phyloP scores from a whole-genome alignment of 2,888 invertebrate genomes.

The Andrena camellia region DNA sequence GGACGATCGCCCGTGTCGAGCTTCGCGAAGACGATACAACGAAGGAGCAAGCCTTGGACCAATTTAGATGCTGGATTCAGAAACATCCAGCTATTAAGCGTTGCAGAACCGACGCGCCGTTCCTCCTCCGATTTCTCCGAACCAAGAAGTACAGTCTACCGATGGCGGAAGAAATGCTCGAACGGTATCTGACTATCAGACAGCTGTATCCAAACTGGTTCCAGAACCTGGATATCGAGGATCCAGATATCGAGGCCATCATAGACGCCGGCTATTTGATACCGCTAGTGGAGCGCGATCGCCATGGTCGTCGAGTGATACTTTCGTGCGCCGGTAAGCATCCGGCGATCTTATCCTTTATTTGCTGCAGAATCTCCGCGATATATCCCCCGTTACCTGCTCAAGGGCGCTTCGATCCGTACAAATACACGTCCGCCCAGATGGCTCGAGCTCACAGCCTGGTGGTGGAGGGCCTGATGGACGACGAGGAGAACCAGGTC shows the following conservation, averaged over 20 bases:
- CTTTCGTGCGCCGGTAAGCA: slow-evolving; percentile 91
- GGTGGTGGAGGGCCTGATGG: slow-evolving; percentile 93
- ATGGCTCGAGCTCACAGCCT: slow-evolving; percentile 95
- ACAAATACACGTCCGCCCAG: slow-evolving; percentile 91
- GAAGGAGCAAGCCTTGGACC: slow-evolving; percentile 90
- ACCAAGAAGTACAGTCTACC: slow-evolving; percentile 95
- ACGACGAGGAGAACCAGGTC: slow-evolving; percentile 94
- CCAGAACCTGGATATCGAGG: slow-evolving; percentile 91
- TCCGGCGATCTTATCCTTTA: not conserved
- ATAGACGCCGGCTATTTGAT: slow-evolving; percentile 93
- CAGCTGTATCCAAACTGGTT: slow-evolving; percentile 96
- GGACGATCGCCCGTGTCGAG: slow-evolving; percentile 85
- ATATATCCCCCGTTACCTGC: slow-evolving; percentile 57
- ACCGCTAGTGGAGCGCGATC: slow-evolving; percentile 91
- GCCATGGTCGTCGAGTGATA: slow-evolving; percentile 91
- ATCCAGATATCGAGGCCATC: slow-evolving; percentile 92
- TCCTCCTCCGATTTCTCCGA: slow-evolving; percentile 93
- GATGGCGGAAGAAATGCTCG: slow-evolving; percentile 94
- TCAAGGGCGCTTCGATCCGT: slow-evolving; percentile 91
- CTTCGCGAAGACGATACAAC: slow-evolving; percentile 92
- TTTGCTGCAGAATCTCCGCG: not conserved
- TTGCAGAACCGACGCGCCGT: slow-evolving; percentile 93
- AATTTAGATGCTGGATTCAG: slow-evolving; percentile 93
- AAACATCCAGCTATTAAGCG: slow-evolving; percentile 93
- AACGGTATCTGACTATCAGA: slow-evolving; percentile 93